These are phyloP conservation scores for Nephila pilipes DNA, from an alignment of 1,140 invertebrate genomes.

Conservation along the genomic window DNA sequence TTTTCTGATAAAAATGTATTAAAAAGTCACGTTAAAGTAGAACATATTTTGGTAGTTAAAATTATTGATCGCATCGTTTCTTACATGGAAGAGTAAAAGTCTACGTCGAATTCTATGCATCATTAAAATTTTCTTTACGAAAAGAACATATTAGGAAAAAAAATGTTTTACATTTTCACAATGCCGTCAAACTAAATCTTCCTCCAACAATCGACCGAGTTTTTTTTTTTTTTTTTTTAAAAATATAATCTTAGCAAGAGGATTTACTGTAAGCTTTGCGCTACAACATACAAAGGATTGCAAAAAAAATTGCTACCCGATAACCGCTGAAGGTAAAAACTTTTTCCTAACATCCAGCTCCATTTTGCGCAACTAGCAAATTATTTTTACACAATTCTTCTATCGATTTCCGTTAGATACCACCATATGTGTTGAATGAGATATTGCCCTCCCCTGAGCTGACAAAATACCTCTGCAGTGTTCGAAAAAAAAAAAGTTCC, in stretches of 20 bases:
- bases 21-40: no score
- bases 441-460: constrained; percentile 20
- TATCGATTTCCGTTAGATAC: constrained; percentile 63
- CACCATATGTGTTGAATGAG: constrained; percentile 64
- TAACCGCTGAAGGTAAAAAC: constrained; percentile 56
- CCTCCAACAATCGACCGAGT: constrained; percentile 12
- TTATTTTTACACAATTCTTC: constrained; percentile 67
- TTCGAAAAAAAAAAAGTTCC: background rate
- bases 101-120: background rate
- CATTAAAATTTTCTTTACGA: background rate
- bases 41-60: background rate
- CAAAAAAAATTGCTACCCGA: constrained; percentile 51
- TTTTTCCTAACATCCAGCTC: constrained; percentile 32
- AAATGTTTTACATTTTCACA: background rate
- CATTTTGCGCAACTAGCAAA: constrained; percentile 63
- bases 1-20: no score
- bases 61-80: background rate
- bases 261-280: background rate
- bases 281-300: constrained; percentile 18
- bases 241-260: constrained; percentile 41
- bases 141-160: background rate
- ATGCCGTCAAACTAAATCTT: background rate
- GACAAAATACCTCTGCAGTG: background rate
- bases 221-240: background rate
- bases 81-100: background rate